phyloP scores from a whole-genome alignment of 2,797 vertebrate species.

The Calcarius lapponicus region DNA sequence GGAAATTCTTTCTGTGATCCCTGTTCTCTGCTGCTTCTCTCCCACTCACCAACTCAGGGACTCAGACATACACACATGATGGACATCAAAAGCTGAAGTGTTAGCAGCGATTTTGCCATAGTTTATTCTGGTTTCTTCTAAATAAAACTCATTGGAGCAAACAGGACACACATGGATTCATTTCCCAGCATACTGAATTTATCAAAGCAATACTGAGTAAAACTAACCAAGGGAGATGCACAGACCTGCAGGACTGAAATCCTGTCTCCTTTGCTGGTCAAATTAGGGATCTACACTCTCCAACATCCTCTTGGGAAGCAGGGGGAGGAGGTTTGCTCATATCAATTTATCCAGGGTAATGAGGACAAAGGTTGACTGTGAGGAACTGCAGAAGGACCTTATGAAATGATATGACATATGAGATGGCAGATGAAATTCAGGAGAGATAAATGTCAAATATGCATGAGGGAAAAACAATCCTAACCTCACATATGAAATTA shows the following conservation, averaged over 20 bases:
- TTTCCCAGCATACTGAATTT: background rate
- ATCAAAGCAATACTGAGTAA: background rate
- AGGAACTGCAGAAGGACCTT: slow-evolving; percentile 48
- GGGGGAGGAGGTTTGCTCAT: background rate
- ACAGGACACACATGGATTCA: background rate
- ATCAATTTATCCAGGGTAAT: slow-evolving; percentile 27
- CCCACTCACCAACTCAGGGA: background rate
- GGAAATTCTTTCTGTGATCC: background rate
- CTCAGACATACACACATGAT: background rate
- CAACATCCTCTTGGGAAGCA: background rate
- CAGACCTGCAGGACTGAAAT: background rate
- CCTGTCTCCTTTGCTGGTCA: background rate
- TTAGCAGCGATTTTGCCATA: background rate
- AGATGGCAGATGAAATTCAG: slow-evolving; percentile 43
- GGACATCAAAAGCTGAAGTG: background rate
- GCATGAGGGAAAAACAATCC: slow-evolving; percentile 9
- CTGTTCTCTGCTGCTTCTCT: background rate
- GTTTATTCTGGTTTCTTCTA: background rate
- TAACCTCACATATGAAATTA: slow-evolving; percentile 4
- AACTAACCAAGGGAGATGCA: background rate
- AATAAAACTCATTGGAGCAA: background rate
- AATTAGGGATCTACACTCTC: background rate
- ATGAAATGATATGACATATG: slow-evolving; percentile 15
- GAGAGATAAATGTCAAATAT: slow-evolving; percentile 52
- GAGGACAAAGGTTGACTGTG: slow-evolving; percentile 21